Evolutionary conservation across 2,888 invertebrate species (phyloP), one percentile per base, ranked within the genome.

Genomic region (Coremacera marginata): DNA sequence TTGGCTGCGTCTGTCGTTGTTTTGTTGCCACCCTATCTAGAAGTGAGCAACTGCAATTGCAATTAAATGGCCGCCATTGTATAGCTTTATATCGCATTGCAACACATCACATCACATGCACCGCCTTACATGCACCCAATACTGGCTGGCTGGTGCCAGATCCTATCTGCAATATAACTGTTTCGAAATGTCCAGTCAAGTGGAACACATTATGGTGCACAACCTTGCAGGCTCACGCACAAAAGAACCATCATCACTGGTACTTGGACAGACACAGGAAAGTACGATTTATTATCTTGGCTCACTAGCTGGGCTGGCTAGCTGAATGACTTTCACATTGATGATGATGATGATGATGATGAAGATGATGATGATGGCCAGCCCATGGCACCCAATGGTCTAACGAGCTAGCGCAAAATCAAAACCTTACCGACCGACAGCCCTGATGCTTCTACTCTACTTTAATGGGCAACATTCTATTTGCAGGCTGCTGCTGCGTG

Each of bases 181-280:
- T 68, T 68, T 68, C 51, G 51, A 68, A 68, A 68, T 51, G 72
- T 73, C 63, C 72, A 60, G 62, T 62, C 16, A 37, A 73, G 63
- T 74, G 65, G 16, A 65, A 65, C 65, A 62, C 72, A 62, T 60
- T 72, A 37, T 72, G 72, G 25, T 73, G 63, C 31, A 49, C 62
- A 49, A 62, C 25, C 49, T 25, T 34, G 60, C 27, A 60, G 25
- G 22, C 60, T 27, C 25, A 27, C 57, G 37, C 71, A 55, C 8
- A 67, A 37, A 67, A 67, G 44, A 19, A 55, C 14, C 27, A 55
- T 16, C 51, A 11, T 8, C 22, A 71, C 55, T 5, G 4, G 14
- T 19, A 49, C 22, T 22, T 16, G 14, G 51, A 49, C 31, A 57
- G 14, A 71, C 37, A 51, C 19, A n/a, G 31, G 25, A 22, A 68